Evolutionary conservation across 1,140 invertebrate species (phyloP), one percentile per base, ranked within the genome.

Genomic region (Trachymyrmex septentrionalis): DNA sequence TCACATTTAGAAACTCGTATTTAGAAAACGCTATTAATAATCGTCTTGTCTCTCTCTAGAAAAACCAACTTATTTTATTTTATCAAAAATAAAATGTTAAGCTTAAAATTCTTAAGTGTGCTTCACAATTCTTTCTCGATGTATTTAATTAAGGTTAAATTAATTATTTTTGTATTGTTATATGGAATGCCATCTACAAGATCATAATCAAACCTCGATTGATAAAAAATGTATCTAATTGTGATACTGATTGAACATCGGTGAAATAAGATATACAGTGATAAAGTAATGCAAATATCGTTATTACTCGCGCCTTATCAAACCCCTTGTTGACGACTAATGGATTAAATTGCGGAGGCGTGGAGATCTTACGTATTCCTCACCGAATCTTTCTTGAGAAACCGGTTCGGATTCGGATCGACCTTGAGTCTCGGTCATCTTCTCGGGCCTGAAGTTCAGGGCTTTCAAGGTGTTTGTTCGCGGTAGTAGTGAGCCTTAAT

Each of bases 341-440:
- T 81, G 24, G 21, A 71, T 84, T 61, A 61, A 81, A 81, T 71
- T 81, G 86, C 44, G 81, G 71, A 90, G 86, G 81, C 82, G 81
- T 90, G 73, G 38, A 71, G 67, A 82, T 81, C 87, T 82, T 90
- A 86, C 71, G 72, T 90, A 85, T 91, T 88, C 75, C 78, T 91
- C 90, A 82, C 66, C 87, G 86, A 88, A 86, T 80, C 90, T 88
- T 91, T 87, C 38, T 78, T 81, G 84, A 85, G 88, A 85, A 91
- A 91, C 90, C 90, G 90, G 90, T 87, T 87, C 81, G 76, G 89
- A 91, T 90, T 90, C 89, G 86, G 75, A 73, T 72, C 81, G 90
- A 85, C 90, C 90, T 90, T 89, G 87, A 89, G 89, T 73, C 69
- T 75, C 85, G 77, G 85, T 91, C 89, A 85, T 85, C 87, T 48